Base-by-base conservation (phyloP, 2,888 invertebrate species). In the Agonum fuliginosum region DNA sequence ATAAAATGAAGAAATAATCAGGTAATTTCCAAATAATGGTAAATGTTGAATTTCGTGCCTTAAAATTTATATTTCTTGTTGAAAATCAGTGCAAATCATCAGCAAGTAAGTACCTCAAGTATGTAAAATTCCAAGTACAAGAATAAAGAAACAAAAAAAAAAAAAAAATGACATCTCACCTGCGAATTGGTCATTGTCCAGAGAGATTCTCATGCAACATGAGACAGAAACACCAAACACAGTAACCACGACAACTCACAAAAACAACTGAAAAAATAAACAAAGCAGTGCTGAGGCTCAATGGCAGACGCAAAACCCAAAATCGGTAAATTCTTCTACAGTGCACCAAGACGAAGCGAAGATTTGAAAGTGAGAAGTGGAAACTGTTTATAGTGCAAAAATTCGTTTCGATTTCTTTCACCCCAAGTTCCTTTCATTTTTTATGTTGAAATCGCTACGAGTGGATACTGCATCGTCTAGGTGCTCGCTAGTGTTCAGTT, bases 161-260 rank as follows among this genome's bases (percentile, higher is more conserved):
- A 84, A 83, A 83, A 81, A 82, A 81, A 82, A 83, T 14, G 84
- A 86, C 85, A 83, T 83, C 84, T 85, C 89, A 91, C 90, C 90
- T 90, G 90, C 84, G 90, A 89, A 87, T 90, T 90, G 84, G 90
- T 90, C 90, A 91, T 91, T 78, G 72, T 78, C 75, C 79, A 80
- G 74, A 78, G 78, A 79, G 79, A 78, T 80, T 70, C 62, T 78
- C 78, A 74, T 80, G 80, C 79, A 79, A 81, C 82, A 82, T 82
- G 82, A 81, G 82, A 82, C 80, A 81, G 79, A 81, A 78, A 79
- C 82, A 83, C 78, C 83, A 83, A 81, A 81, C 79, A 81, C 81
- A 82, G 79, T 80, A 80, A 80, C 77, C 78, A 80, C 79, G 78
- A 77, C 76, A 79, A 54, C 75, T 73, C 72, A 74, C 37, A 79